A percentile compares a stretch with the other conserved stretches of the same genome.
phyloP scores from a whole-genome alignment of 2,113 vertebrate genomes.

The Apodemus sylvaticus region DNA sequence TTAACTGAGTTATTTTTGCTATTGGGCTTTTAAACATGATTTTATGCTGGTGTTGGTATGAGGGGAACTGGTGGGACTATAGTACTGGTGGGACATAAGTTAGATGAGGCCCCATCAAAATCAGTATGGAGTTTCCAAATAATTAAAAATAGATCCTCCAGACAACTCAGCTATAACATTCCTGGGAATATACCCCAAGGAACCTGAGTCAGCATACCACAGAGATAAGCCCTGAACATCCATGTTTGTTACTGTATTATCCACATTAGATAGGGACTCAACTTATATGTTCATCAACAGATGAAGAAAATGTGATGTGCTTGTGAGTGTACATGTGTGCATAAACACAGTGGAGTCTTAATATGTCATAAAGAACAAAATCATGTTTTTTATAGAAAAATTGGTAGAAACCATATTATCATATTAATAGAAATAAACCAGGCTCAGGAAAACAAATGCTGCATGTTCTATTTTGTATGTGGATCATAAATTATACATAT shows the following conservation, averaged over 20 bases:
- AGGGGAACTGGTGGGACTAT: background rate
- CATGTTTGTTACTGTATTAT: background rate
- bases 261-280: background rate
- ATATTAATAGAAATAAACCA: background rate
- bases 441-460: background rate
- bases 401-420: background rate
- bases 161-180: background rate
- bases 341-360: background rate
- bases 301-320: background rate
- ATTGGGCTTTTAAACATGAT: conserved; percentile 7
- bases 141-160: background rate
- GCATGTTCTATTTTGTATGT: background rate
- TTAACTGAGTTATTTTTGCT: background rate
- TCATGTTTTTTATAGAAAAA: background rate
- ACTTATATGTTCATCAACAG: background rate
- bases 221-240: background rate
- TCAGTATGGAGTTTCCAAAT: background rate
- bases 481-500: background rate
- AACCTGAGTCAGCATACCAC: background rate
- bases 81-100: background rate
- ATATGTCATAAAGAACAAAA: background rate
- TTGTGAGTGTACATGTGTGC: background rate
- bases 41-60: background rate
- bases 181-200: background rate
- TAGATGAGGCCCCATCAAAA: background rate